Base-by-base conservation (phyloP, 37 sponge, comb jelly and placozoan species). In the Spongilla lacustris region DNA sequence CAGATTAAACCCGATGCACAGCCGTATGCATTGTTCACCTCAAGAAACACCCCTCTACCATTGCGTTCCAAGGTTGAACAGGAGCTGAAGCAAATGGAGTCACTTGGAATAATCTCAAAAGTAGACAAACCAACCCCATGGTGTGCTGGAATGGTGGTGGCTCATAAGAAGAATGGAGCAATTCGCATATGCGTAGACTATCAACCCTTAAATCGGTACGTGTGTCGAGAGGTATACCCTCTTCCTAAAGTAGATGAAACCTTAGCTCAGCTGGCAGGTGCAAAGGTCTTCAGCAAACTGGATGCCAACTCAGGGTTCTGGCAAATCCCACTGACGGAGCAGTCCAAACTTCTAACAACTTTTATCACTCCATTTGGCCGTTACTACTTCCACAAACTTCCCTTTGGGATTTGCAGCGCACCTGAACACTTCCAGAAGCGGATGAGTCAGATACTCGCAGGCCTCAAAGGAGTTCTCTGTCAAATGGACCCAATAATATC, bases 61-160 rank as follows among this genome's bases (percentile, higher is more conserved):
- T 67, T 84, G 68, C 48, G 84, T 34, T 14, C 74, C 28, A 83
- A 46, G 27, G 84, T 83, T 32, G 28, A 74, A 66, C 29, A 83
- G 28, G 75, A 73, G 76, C 84, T 84, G 33, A 10, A 30, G n/a
- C 28, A 67, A 67, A 84, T 84, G 76, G 76, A 84, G 76, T 37
- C 67, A 36, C 48, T 66, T 13, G 76, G 84, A 26, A 67, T 84
- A 27, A 75, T 74, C 66, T 69, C 84, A 0, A 58, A 29, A 66
- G 76, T 75, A 14, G 68, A 66, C n/a, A 67, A 84, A 67, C 84
- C 84, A 84, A 84, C 84, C n/a, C 50, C 23, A 17, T 83, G 83
- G 83, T 83, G 83, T 71, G 73, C 83, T 26, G 83, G 83, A 17
- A 84, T 84, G 84, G 76, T 84, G 0, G 76, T 84, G 24, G 84